A percentile compares a stretch with the other conserved stretches of the same genome.
phyloP scores from a whole-genome alignment of 2,888 invertebrate genomes.

The Drosophila paranaensis region DNA sequence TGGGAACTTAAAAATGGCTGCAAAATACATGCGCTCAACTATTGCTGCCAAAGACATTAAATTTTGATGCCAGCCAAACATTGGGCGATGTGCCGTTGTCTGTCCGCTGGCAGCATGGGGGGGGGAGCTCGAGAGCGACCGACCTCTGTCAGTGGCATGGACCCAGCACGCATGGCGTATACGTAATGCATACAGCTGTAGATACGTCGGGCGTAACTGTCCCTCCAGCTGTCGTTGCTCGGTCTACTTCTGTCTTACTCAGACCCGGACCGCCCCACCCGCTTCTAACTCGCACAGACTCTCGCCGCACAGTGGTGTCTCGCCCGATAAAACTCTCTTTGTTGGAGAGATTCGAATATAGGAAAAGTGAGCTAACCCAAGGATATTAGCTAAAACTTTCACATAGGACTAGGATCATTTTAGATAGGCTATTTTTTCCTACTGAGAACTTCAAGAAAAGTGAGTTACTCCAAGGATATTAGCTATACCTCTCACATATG shows the following conservation, averaged over 20 bases:
- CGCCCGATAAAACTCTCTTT: no score
- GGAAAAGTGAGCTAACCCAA: no score
- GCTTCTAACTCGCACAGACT: slow-evolving; percentile 1
- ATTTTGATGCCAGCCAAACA: slow-evolving; percentile 68
- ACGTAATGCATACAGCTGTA: slow-evolving; percentile 61
- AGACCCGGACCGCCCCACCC: not conserved
- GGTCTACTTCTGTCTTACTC: slow-evolving; percentile 19
- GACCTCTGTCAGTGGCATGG: slow-evolving; percentile 45
- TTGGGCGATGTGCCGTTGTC: slow-evolving; percentile 13
- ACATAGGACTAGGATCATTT: not conserved
- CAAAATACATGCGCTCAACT: slow-evolving; percentile 50
- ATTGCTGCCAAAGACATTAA: slow-evolving; percentile 71
- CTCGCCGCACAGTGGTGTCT: slow-evolving; percentile 17
- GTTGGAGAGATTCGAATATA: not conserved
- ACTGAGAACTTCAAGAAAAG: not conserved
- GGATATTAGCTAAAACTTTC: no score
- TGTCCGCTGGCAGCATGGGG: slow-evolving; percentile 34
- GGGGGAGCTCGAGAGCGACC: slow-evolving; percentile 13
- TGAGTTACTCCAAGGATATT: no score
- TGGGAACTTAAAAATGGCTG: slow-evolving; percentile 60
- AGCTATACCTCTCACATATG: not conserved
- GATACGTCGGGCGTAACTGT: slow-evolving; percentile 62
- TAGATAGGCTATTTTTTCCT: not conserved
- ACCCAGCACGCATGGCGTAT: slow-evolving; percentile 63
- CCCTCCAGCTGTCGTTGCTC: slow-evolving; percentile 26